Percentiles rank a stretch among this genome's conserved stretches.
phyloP scores from a whole-genome alignment of 2,888 invertebrate genomes.

The Osmoderma eremita region DNA sequence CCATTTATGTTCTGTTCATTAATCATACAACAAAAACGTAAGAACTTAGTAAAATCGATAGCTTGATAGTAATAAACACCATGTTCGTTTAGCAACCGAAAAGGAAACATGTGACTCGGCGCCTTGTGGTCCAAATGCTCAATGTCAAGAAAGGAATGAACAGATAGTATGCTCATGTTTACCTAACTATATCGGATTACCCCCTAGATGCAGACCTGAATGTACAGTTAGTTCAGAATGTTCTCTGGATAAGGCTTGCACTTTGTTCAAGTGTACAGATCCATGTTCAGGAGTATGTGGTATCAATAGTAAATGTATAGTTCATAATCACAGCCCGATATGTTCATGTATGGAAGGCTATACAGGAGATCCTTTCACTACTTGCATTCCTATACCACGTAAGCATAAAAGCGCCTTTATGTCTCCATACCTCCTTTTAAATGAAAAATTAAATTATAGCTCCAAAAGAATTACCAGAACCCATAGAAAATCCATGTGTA shows the following conservation, averaged over 20 bases:
- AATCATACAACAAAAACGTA: conserved; percentile 45
- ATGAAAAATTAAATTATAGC: conserved; percentile 35
- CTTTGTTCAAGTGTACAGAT: conserved; percentile 72
- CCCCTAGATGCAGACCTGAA: conserved; percentile 76
- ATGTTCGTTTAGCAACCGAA: conserved; percentile 13
- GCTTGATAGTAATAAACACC: too few relatives aligned
- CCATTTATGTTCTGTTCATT: conserved; percentile 67
- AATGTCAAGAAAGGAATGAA: conserved; percentile 72
- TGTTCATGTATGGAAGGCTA: conserved; percentile 76
- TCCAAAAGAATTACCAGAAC: conserved; percentile 39
- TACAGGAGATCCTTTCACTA: conserved; percentile 79
- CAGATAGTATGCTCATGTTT: conserved; percentile 77
- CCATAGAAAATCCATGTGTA: conserved; percentile 64
- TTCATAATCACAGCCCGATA: conserved; percentile 78
- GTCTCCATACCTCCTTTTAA: too few relatives aligned
- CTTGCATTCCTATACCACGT: conserved; percentile 64
- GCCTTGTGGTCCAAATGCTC: conserved; percentile 83
- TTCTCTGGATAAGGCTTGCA: conserved; percentile 69
- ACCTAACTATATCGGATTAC: conserved; percentile 74
- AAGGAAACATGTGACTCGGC: conserved; percentile 74
- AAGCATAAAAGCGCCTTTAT: conserved; percentile 50
- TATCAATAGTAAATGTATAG: conserved; percentile 77
- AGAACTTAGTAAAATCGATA: conserved; percentile 54
- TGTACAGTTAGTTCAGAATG: conserved; percentile 75
- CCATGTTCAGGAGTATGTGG: conserved; percentile 84